Evolutionary conservation across 2,888 invertebrate genomes (phyloP), one percentile per base, ranked within the genome.

Genomic region (Pelosia muscerda): DNA sequence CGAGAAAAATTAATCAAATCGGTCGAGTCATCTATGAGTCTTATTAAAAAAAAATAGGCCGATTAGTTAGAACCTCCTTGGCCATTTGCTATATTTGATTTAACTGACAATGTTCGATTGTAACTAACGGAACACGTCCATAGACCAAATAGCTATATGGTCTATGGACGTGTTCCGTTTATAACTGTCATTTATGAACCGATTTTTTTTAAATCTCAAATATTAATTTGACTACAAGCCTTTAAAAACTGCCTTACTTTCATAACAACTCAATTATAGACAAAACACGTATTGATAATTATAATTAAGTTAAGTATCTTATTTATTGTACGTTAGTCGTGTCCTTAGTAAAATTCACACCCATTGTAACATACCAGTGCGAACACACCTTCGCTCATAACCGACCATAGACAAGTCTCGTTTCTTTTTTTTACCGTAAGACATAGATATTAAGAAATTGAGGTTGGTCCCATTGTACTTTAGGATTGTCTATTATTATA

Each of bases 321-420:
- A 92, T 92, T 93, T 93, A 92, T 92, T 92, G 89, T 90, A 83
- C 76, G n/a, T 81, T 84, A 76, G 77, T 86, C 84, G 84, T 86
- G 68, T 82, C 84, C 92, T 92, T 92, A 92, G 90, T 90, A 90
- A 90, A 63, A 85, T 90, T 88, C 87, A 84, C 84, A 89, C 91
- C 90, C 89, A 87, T 87, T 86, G 70, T 84, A 81, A 76, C 81
- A 85, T 82, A 85, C 84, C 86, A 86, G 86, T 85, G 85, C 79
- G 72, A 55, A 57, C 53, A 55, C 38, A 57, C 67, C 61, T 77
- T 71, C 78, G 78, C 75, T 68, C 70, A 67, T 75, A 68, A 79
- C 75, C 72, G 84, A 86, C 92, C 93, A 92, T 94, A 93, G 94
- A 88, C 94, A 93, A 90, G 86, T 89, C 93, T 92, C 91, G 88